These are phyloP conservation scores for Synergus itoensis DNA, from an alignment of 2,888 invertebrate species.

Conservation along the genomic window DNA sequence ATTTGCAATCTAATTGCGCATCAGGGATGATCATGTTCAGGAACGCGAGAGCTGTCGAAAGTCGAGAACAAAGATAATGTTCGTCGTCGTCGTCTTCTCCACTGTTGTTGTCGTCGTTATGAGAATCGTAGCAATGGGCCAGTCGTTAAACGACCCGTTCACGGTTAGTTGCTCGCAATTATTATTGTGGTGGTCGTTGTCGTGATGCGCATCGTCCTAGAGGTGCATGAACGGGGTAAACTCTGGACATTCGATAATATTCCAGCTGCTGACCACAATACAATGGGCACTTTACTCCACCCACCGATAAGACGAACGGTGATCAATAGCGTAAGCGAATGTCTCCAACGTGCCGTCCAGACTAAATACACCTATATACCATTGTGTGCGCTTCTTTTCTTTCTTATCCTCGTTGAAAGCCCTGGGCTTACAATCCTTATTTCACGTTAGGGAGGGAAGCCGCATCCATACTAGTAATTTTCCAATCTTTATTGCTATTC, in stretches of 20 bases:
- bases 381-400: constrained; percentile 20
- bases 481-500: constrained; percentile 18
- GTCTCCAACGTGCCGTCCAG: constrained; percentile 38
- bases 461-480: background rate
- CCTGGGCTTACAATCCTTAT: constrained; percentile 26
- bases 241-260: constrained; percentile 65
- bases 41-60: constrained; percentile 24
- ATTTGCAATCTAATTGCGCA: constrained; percentile 28
- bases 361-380: constrained; percentile 35
- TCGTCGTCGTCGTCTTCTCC: constrained; percentile 27
- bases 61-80: constrained; percentile 25
- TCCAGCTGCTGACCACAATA: constrained; percentile 65
- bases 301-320: constrained; percentile 53
- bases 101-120: constrained; percentile 46
- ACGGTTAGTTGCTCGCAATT: constrained; percentile 69
- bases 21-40: constrained; percentile 19
- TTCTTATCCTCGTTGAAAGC: constrained; percentile 12
- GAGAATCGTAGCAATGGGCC: constrained; percentile 55
- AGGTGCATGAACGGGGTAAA: constrained; percentile 49
- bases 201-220: constrained; percentile 49
- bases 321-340: constrained; percentile 58
- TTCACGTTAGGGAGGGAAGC: background rate
- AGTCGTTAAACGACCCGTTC: constrained; percentile 66
- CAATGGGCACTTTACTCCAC: constrained; percentile 63
- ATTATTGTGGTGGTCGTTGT: constrained; percentile 64